These are phyloP conservation scores for Spinus olivaceus DNA, from an alignment of 2,797 vertebrate species.

Conservation along the genomic window DNA sequence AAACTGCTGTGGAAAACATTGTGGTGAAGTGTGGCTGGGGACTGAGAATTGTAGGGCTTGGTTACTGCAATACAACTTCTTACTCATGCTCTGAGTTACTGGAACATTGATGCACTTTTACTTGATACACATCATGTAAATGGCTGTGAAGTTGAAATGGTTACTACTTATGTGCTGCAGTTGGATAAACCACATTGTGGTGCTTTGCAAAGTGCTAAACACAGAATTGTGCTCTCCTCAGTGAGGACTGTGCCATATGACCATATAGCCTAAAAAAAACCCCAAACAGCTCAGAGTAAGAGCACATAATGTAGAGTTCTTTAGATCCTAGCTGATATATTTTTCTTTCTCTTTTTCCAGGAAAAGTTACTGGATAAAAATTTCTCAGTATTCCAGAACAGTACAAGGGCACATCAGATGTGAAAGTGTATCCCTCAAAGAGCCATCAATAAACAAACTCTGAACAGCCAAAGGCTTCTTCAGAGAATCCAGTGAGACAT, in stretches of 20 bases:
- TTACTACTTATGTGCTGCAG: not conserved
- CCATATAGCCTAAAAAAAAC: not conserved
- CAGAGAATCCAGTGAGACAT: not conserved
- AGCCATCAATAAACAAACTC: not conserved
- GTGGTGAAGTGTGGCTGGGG: not conserved
- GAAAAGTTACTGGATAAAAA: not conserved
- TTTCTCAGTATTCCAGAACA: not conserved
- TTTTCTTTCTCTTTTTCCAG: not conserved
- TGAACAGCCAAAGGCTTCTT: not conserved
- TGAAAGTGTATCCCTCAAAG: not conserved
- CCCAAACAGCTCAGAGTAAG: not conserved
- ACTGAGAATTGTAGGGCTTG: not conserved
- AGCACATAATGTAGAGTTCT: not conserved
- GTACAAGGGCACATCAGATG: rapidly evolving
- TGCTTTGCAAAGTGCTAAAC: not conserved
- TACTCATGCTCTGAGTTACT: not conserved
- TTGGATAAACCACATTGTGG: not conserved
- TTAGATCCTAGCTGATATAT: not conserved
- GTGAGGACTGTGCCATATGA: not conserved
- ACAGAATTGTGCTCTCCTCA: not conserved
- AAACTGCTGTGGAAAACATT: not conserved
- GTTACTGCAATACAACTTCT: not conserved
- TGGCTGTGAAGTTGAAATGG: not conserved
- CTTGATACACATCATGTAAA: not conserved
- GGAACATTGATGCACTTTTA: not conserved